Conservation (phyloP, 2,888 invertebrate species). For the Carabus problematicus region DNA sequence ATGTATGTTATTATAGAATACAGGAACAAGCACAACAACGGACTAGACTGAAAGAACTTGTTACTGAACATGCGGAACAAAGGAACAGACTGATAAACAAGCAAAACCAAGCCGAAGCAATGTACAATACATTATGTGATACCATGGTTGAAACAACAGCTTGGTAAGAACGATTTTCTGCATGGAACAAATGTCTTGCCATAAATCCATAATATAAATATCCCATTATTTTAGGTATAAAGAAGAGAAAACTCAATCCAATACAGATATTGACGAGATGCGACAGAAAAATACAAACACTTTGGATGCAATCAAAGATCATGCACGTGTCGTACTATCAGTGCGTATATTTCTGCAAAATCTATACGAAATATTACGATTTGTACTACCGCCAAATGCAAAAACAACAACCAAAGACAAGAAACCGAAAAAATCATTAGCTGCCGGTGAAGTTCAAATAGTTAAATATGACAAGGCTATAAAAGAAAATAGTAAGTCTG, state of each 20-base stretch:
- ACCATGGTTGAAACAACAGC: slow-evolving; percentile 52
- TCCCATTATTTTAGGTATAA: slow-evolving; percentile 58
- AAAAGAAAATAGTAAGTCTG: too few species aligned
- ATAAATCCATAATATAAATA: neutral
- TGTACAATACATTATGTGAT: slow-evolving; percentile 50
- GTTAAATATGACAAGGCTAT: too few species aligned
- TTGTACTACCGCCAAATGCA: neutral
- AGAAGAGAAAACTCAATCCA: slow-evolving; percentile 60
- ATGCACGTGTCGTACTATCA: slow-evolving; percentile 1
- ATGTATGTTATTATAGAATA: slow-evolving; percentile 47
- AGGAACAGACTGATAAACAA: slow-evolving; percentile 51
- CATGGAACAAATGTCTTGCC: too few species aligned
- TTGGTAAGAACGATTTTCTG: slow-evolving; percentile 47
- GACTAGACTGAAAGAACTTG: slow-evolving; percentile 49
- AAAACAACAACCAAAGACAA: neutral
- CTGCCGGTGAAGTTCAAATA: neutral
- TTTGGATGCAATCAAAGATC: slow-evolving; percentile 49
- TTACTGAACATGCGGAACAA: slow-evolving; percentile 48
- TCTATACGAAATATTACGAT: slow-evolving; percentile 20
- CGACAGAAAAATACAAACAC: slow-evolving; percentile 58
- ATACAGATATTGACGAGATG: slow-evolving; percentile 60
- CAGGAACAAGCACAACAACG: slow-evolving; percentile 52
- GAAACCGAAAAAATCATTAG: neutral
- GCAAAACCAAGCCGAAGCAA: slow-evolving; percentile 50
- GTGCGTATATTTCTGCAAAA: slow-evolving; percentile 23